These are phyloP conservation scores for Lasioglossum morio DNA, from an alignment of 2,888 invertebrate genomes.

Conservation along the genomic window DNA sequence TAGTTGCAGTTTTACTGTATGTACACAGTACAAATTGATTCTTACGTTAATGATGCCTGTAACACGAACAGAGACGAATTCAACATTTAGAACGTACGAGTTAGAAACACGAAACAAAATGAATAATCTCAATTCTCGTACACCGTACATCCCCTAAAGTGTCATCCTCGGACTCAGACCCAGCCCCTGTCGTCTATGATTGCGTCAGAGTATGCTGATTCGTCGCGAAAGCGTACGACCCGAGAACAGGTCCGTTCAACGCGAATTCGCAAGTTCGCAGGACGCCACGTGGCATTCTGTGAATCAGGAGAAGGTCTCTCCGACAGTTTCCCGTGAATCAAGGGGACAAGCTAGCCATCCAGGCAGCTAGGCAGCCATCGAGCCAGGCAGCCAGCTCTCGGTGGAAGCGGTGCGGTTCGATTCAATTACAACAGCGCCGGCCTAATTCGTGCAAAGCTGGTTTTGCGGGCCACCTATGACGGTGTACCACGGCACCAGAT, in stretches of 20 bases:
- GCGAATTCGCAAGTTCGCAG: not conserved
- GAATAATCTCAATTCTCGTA: not conserved
- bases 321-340: not conserved
- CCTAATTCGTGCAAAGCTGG: slow-evolving; percentile 48
- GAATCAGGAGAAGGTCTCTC: not conserved
- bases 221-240: not conserved
- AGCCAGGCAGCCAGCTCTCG: slow-evolving; percentile 3
- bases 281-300: not conserved
- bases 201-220: not conserved
- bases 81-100: not conserved
- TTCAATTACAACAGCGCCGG: slow-evolving; percentile 62
- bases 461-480: slow-evolving; percentile 26
- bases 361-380: not conserved
- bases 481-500: slow-evolving; percentile 28
- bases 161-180: not conserved
- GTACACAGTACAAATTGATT: not conserved
- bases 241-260: not conserved
- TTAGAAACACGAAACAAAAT: not conserved
- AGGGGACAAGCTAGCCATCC: not conserved
- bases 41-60: not conserved
- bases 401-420: slow-evolving; percentile 46
- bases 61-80: too few relatives aligned
- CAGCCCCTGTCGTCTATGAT: not conserved
- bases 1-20: not conserved
- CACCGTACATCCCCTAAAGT: not conserved